Evolutionary conservation across 2,113 vertebrate species (phyloP).

Genomic region (Xerus inauris): DNA sequence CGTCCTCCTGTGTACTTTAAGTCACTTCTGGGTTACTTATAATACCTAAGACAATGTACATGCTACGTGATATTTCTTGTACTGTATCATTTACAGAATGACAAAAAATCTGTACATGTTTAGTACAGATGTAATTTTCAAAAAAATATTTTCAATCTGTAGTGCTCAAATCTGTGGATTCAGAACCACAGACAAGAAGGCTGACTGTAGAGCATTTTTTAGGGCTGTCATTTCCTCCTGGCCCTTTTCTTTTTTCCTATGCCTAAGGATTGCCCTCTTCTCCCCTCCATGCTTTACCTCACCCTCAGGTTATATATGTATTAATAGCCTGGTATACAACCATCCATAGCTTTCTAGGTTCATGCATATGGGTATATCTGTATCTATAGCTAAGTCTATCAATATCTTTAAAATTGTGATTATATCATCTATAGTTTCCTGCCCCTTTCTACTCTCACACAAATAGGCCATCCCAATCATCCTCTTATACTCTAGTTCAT

Average conservation of each 20-base stretch:
- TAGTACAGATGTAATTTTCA: background rate
- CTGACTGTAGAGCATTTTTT: background rate
- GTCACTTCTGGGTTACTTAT: background rate
- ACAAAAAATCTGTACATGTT: background rate
- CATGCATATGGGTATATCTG: background rate
- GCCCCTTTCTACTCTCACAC: background rate
- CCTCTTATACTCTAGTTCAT: background rate
- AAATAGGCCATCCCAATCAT: background rate
- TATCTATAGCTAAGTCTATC: background rate
- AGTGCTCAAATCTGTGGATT: background rate
- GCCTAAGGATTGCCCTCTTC: rapidly evolving
- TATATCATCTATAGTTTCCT: background rate
- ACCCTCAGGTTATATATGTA: background rate
- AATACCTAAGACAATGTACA: background rate
- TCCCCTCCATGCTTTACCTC: background rate
- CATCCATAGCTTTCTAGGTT: background rate
- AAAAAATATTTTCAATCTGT: background rate
- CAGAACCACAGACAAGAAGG: background rate
- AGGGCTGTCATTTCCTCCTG: background rate
- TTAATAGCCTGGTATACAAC: background rate
- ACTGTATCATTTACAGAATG: background rate
- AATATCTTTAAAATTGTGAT: background rate
- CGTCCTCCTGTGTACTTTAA: no score
- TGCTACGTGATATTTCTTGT: background rate
- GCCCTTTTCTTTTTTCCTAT: background rate